Evolutionary conservation across 2,888 invertebrate genomes (phyloP).

Genomic region (Cosmia pyralina): DNA sequence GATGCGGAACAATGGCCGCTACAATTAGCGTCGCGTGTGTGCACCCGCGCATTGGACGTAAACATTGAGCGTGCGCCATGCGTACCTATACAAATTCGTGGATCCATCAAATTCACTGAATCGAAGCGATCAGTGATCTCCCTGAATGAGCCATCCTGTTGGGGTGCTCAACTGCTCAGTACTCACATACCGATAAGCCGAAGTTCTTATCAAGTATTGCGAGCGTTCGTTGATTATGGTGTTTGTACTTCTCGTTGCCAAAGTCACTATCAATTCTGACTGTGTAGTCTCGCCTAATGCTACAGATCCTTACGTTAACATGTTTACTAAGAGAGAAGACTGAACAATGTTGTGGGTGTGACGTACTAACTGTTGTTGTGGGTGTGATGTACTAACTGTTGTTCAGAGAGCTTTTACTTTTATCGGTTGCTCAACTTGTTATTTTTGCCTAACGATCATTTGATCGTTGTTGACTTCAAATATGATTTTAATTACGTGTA

Average conservation of each 20-base stretch:
- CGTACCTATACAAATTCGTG: conserved; percentile 33
- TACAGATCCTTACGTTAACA: not conserved
- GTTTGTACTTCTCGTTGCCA: conserved; percentile 29
- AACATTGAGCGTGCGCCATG: conserved; percentile 45
- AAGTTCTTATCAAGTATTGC: not conserved
- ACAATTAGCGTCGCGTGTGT: conserved; percentile 74
- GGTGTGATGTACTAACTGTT: not conserved
- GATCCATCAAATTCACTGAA: conserved; percentile 34
- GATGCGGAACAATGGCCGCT: conserved; percentile 80
- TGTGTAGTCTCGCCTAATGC: not conserved
- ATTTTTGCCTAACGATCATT: conserved; percentile 6
- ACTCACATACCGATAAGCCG: not conserved
- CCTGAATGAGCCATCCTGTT: conserved; percentile 6
- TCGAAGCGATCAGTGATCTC: conserved; percentile 27
- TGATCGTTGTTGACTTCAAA: too few species aligned
- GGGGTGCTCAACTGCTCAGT: not conserved
- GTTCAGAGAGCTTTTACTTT: not conserved
- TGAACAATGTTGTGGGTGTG: not conserved
- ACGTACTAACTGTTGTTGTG: not conserved
- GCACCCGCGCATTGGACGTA: conserved; percentile 59
- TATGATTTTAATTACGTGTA: not conserved
- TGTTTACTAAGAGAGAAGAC: not conserved
- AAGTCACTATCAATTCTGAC: conserved; percentile 9
- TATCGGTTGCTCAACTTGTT: conserved; percentile 11
- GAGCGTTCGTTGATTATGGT: conserved; percentile 2